phyloP scores from a whole-genome alignment of 1,140 invertebrate species.

The Xylocopa sonorina region DNA sequence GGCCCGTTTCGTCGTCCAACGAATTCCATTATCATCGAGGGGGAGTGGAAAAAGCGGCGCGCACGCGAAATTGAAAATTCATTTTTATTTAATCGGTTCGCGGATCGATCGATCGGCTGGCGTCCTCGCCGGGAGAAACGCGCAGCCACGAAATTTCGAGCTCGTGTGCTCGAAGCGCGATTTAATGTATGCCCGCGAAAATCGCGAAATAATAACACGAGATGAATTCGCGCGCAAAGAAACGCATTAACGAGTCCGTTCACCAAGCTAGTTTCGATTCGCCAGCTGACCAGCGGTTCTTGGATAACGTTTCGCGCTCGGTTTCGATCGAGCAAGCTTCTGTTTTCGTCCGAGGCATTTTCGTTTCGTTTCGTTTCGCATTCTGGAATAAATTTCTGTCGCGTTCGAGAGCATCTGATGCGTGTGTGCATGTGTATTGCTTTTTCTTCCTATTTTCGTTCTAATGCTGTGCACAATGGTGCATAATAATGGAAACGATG shows the following conservation, averaged over 20 bases:
- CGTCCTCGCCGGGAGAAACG: neutral
- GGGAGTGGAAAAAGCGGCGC: neutral
- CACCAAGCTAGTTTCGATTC: neutral
- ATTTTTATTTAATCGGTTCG: constrained; percentile 40
- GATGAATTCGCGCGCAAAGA: constrained; percentile 1
- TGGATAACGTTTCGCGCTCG: neutral
- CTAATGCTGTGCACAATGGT: no score
- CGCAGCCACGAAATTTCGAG: constrained; percentile 17
- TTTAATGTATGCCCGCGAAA: constrained; percentile 27
- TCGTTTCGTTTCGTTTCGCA: no score
- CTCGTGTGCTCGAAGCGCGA: neutral
- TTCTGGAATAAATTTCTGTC: no score
- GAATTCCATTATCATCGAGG: constrained; percentile 44
- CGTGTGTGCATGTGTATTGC: no score
- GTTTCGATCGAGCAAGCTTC: neutral
- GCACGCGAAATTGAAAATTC: constrained; percentile 44
- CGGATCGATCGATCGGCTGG: constrained; percentile 19
- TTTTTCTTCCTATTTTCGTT: no score
- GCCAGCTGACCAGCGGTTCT: neutral
- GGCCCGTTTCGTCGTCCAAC: constrained; percentile 34
- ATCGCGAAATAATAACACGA: constrained; percentile 39
- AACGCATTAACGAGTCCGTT: constrained; percentile 30
- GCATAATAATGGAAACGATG: no score
- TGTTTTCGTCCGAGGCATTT: neutral
- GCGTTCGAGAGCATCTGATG: no score